Conservation (phyloP, 2,888 invertebrate species). For the Thereva nobilitata region DNA sequence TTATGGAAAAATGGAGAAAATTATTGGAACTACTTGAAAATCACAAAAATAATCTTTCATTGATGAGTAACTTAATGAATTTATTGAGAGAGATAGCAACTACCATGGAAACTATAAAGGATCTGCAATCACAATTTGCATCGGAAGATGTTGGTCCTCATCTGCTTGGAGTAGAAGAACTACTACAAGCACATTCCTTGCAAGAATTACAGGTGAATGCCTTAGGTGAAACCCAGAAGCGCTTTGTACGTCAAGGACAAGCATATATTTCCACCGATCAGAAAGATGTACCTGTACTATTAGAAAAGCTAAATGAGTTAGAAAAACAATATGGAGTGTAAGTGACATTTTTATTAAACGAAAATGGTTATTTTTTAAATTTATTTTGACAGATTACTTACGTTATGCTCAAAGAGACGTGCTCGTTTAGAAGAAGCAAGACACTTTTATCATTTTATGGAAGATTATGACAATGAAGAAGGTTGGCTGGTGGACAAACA, state of each 20-base stretch:
- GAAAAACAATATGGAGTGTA: constrained; percentile 77
- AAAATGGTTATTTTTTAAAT: not conserved
- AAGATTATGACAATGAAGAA: constrained; percentile 97
- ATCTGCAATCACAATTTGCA: constrained; percentile 72
- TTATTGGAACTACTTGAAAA: constrained; percentile 83
- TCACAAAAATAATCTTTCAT: constrained; percentile 75
- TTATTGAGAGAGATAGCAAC: constrained; percentile 91
- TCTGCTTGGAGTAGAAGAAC: constrained; percentile 90
- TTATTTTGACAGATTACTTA: constrained; percentile 46
- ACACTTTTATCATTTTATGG: constrained; percentile 92
- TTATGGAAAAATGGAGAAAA: constrained; percentile 84
- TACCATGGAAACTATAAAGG: constrained; percentile 78
- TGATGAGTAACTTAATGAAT: constrained; percentile 83
- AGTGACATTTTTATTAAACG: constrained; percentile 43
- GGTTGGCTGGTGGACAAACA: constrained; percentile 96
- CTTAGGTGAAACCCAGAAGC: constrained; percentile 80
- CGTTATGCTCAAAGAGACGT: constrained; percentile 66
- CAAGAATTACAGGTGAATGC: constrained; percentile 90
- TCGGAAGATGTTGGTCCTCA: constrained; percentile 93
- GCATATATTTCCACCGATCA: constrained; percentile 63
- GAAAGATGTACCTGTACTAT: constrained; percentile 64
- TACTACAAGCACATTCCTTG: constrained; percentile 90
- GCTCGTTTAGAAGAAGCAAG: constrained; percentile 88
- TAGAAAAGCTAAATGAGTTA: constrained; percentile 74
- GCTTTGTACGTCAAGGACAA: constrained; percentile 71